Evolutionary conservation across 2,113 vertebrate genomes (phyloP), one percentile per base, ranked within the genome.

Genomic region (Rallus limicola): DNA sequence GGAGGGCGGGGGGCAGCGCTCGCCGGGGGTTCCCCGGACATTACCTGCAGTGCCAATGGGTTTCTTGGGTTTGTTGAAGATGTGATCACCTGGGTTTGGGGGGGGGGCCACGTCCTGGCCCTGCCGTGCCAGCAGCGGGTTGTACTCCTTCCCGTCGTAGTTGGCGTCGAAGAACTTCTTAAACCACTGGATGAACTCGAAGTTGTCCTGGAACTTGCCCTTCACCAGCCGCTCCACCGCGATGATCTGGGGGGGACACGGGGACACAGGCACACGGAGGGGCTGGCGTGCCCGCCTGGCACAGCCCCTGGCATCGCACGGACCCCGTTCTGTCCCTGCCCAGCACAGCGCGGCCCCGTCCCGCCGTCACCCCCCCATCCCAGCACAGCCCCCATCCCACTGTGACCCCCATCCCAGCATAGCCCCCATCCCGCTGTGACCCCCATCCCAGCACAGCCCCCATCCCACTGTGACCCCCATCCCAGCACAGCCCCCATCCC

Each of bases 81-180:
- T 99, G 98, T 99, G 99, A 98, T 99, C 99, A 99, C 99, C 99
- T 99, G 99, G 99, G 98, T 99, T 99, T 96, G 98, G 99, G 92
- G 98, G 69, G 42, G 99, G 98, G 52, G 98, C 97, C 94, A 98
- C 97, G 55, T 99, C 99, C 97, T 99, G 99, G 93, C 99, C 99
- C 98, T 99, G 99, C 98, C 99, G 98, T 24, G 99, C 98, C 98
- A 98, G 97, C 91, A 99, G 92, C 11, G 99, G 99, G 98, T 99
- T 99, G 64, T 99, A 99, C 90, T 99, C 99, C 98, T 99, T 99
- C 92, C 99, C 99, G 25, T 99, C 99, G 31, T 99, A 99, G 98
- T 99, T 99, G 97, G 99, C 99, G 31, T 99, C 99, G 38, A 99
- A 99, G 97, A 99, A 99, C 96, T 99, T 99, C 98, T 99, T 99